Conservation (phyloP, 2,113 vertebrate species). For the Hypomesus transpacificus region DNA sequence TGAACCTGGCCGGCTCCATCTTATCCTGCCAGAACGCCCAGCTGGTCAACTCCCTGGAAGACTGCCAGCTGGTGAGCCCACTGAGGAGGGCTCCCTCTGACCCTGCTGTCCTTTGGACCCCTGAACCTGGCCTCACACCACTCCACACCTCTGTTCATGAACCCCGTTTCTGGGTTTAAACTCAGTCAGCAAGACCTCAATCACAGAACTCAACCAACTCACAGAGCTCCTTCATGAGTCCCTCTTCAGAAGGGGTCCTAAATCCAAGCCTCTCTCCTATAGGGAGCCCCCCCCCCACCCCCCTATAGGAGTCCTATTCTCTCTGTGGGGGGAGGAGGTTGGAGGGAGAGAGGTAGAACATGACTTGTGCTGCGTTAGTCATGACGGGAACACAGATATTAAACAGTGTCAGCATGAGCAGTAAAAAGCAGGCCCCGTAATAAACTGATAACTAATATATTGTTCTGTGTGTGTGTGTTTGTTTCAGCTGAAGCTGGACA, state of each 20-base stretch:
- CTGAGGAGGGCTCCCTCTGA: neutral
- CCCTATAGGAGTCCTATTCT: no score
- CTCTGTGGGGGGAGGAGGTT: no score
- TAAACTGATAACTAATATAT: no score
- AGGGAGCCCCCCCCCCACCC: no score
- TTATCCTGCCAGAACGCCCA: conserved; percentile 98
- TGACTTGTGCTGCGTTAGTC: no score
- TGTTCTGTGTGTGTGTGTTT: conserved; percentile 35
- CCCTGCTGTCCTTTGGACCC: neutral
- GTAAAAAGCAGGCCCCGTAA: no score
- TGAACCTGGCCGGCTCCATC: conserved; percentile 96
- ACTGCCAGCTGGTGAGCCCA: conserved; percentile 94
- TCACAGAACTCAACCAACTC: neutral
- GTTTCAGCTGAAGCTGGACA: conserved; percentile 64
- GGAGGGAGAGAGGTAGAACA: no score
- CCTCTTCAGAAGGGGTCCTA: no score
- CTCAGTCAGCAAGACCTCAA: neutral
- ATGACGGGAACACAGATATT: no score
- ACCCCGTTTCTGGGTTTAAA: neutral
- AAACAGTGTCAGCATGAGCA: no score
- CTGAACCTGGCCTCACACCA: neutral
- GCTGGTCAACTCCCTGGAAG: conserved; percentile 90
- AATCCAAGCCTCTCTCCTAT: no score
- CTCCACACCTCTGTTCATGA: neutral
- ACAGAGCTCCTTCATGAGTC: no score